phyloP scores from a whole-genome alignment of 1,140 invertebrate genomes.

The Bombyx mandarina region DNA sequence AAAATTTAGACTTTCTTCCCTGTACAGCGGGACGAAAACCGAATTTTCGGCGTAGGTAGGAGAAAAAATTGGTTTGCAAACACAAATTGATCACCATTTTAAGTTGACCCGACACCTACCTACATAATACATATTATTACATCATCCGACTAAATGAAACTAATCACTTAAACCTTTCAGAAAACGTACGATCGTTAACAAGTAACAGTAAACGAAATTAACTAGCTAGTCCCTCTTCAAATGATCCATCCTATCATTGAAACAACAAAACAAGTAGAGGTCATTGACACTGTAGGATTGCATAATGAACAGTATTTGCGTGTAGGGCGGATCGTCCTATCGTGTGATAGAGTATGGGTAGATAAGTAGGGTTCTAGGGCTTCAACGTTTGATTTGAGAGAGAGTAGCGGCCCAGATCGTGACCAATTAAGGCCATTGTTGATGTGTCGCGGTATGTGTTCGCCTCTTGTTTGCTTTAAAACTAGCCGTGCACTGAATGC shows the following conservation, averaged over 20 bases:
- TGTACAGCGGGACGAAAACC: too few species aligned
- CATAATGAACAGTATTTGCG: slow-evolving; percentile 40
- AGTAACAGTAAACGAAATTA: slow-evolving; percentile 22
- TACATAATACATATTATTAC: neutral
- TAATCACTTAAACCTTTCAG: slow-evolving; percentile 23
- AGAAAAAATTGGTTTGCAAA: neutral
- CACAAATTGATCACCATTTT: neutral
- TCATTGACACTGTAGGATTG: slow-evolving; percentile 46
- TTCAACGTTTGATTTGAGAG: slow-evolving; percentile 65
- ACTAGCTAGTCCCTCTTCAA: slow-evolving; percentile 16
- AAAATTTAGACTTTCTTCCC: too few species aligned
- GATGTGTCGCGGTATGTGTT: slow-evolving; percentile 37
- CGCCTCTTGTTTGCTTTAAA: slow-evolving; percentile 28
- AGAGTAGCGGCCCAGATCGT: slow-evolving; percentile 60
- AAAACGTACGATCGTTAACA: slow-evolving; percentile 27
- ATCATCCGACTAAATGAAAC: slow-evolving; percentile 1
- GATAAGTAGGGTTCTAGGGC: slow-evolving; percentile 62
- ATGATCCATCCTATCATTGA: slow-evolving; percentile 28
- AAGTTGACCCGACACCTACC: too few species aligned
- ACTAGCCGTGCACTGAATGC: slow-evolving; percentile 7
- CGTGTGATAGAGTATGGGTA: slow-evolving; percentile 11
- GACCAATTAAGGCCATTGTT: slow-evolving; percentile 60
- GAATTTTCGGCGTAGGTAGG: too few species aligned
- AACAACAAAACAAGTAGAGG: slow-evolving; percentile 38
- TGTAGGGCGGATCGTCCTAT: slow-evolving; percentile 43